A percentile compares a stretch with the other conserved stretches of the same genome.
Conservation (phyloP, 2,113 vertebrate species). For the Scomber japonicus region DNA sequence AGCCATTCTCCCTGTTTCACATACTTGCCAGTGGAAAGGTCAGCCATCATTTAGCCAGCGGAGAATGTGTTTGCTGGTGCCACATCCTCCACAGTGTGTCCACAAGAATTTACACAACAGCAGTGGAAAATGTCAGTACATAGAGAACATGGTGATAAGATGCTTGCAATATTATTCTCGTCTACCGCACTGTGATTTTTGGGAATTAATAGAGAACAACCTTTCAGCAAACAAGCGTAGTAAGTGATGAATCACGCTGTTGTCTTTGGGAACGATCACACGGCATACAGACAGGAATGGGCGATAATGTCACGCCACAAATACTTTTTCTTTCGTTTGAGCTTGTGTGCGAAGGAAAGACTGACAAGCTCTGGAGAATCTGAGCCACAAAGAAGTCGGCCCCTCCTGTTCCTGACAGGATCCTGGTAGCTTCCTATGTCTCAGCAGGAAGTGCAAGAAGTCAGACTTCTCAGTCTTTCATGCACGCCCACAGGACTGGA, state of each 20-base stretch:
- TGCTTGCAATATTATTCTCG: slow-evolving; percentile 17
- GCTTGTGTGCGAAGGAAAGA: slow-evolving; percentile 33
- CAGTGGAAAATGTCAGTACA: slow-evolving; percentile 77
- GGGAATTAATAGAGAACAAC: slow-evolving; percentile 8
- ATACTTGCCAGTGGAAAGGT: slow-evolving; percentile 73
- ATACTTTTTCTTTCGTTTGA: slow-evolving; percentile 14
- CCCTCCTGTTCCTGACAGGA: slow-evolving; percentile 84
- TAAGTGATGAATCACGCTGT: slow-evolving; percentile 24
- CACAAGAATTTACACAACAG: slow-evolving; percentile 77
- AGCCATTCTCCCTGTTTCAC: slow-evolving; percentile 45
- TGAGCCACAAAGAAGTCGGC: slow-evolving; percentile 59
- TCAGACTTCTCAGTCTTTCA: slow-evolving; percentile 72
- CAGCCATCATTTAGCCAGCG: slow-evolving; percentile 72
- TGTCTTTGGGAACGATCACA: slow-evolving; percentile 21
- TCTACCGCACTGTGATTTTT: slow-evolving; percentile 23
- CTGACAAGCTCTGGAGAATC: slow-evolving; percentile 59
- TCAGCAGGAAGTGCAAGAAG: slow-evolving; percentile 83
- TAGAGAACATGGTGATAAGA: slow-evolving; percentile 67
- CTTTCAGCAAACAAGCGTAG: slow-evolving; percentile 24
- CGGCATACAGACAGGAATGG: neutral
- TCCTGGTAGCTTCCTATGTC: slow-evolving; percentile 81
- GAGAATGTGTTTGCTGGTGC: slow-evolving; percentile 68
- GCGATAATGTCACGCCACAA: slow-evolving; percentile 16
- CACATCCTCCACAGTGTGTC: slow-evolving; percentile 69
- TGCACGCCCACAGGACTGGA: slow-evolving; percentile 63